Evolutionary conservation across 2,888 invertebrate genomes (phyloP), one percentile per base, ranked within the genome.

Genomic region (Pelosia muscerda): DNA sequence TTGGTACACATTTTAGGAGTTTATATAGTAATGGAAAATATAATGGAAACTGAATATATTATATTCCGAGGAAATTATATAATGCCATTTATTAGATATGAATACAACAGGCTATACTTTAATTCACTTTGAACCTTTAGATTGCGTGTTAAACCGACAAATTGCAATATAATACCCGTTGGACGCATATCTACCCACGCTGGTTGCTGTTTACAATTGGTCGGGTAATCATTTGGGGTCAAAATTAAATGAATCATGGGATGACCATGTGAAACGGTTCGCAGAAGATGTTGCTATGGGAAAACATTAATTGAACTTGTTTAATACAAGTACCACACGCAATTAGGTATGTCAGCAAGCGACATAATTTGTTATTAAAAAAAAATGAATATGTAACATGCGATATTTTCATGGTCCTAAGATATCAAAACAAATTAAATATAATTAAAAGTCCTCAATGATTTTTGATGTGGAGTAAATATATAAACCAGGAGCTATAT

Each of bases 211-310:
- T 74, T 68, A 64, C 72, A 81, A 84, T 84, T 82, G 78, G 74
- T 57, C 68, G 77, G 70, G 53, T 76, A 79, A 79, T 78, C 70
- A 67, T 72, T 79, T 78, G 76, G 83, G 86, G 87, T 86, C 85
- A 85, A 77, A 71, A 84, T 79, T 81, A 72, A 66, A 81, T 87
- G 87, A 89, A 78, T 88, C 88, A 88, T 71, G 59, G 58, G 62
- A 49, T 71, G 70, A 73, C 73, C 75, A 80, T 81, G 79, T 75
- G 85, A 80, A 81, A 69, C 66, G 77, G 79, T 79, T 83, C 66
- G 15, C 78, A 67, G 75, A 79, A 81, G 67, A 68, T 42, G 66
- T 78, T 68, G 57, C 65, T 72, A 69, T 77, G 73, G 65, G 59
- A 68, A 42, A 6, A 22, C 4, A 56, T 31, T 63, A 25, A 63